These are phyloP conservation scores for Drosophila aff. DNA, from an alignment of 1,140 invertebrate genomes.

Conservation along the genomic window DNA sequence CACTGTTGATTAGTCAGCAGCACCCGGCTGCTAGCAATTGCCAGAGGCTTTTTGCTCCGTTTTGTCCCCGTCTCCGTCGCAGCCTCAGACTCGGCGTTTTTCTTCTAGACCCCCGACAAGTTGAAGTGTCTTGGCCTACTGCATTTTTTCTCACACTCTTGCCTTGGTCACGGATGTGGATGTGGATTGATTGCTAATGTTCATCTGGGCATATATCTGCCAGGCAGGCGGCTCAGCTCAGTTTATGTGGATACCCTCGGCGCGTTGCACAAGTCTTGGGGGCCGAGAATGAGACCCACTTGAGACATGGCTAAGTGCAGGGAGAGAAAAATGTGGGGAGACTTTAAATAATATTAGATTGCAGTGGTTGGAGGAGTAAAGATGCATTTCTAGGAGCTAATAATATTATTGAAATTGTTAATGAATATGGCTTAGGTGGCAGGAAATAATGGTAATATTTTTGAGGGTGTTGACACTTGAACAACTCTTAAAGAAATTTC, in stretches of 20 bases:
- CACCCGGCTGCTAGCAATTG: slow-evolving; percentile 36
- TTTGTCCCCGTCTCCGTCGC: slow-evolving; percentile 5
- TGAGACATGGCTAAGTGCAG: slow-evolving; percentile 7
- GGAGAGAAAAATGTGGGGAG: not conserved
- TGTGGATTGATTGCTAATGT: slow-evolving; percentile 78
- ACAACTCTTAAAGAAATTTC: too few relatives aligned
- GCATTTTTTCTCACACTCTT: slow-evolving; percentile 62
- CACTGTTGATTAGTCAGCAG: slow-evolving; percentile 73
- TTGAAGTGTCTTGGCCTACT: slow-evolving; percentile 55
- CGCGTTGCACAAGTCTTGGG: slow-evolving; percentile 55
- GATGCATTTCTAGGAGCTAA: too few relatives aligned
- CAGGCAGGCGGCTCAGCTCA: slow-evolving; percentile 21
- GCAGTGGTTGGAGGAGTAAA: not conserved
- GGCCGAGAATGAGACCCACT: slow-evolving; percentile 57
- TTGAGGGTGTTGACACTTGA: too few relatives aligned
- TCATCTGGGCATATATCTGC: slow-evolving; percentile 57
- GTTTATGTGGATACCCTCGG: slow-evolving; percentile 65
- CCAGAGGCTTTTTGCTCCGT: slow-evolving; percentile 35
- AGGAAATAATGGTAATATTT: too few relatives aligned
- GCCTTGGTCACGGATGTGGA: slow-evolving; percentile 56
- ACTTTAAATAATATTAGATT: not conserved
- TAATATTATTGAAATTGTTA: too few relatives aligned
- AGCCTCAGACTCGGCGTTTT: slow-evolving; percentile 12
- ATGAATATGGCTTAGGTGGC: too few relatives aligned
- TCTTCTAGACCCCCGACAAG: slow-evolving; percentile 51